Evolutionary conservation across 2,888 invertebrate genomes (phyloP).

Genomic region (Pristionchus fissidentatus): DNA sequence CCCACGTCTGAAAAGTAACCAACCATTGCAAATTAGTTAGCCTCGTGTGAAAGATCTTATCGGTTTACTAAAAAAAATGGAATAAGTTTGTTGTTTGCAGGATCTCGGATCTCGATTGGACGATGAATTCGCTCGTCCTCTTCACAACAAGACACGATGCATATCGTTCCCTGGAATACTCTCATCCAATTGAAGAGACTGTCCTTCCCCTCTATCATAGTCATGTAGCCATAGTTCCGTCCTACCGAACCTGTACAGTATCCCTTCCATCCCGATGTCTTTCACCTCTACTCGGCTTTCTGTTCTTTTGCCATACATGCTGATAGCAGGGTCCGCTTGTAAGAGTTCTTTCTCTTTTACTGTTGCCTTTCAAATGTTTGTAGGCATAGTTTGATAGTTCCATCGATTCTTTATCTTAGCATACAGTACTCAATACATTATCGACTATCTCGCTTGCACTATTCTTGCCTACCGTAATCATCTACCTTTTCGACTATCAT

Average conservation of each 20-base stretch:
- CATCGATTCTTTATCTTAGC: neutral
- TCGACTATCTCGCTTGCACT: neutral
- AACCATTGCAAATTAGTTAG: no score
- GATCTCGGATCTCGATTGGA: conserved; percentile 1
- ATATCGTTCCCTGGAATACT: conserved; percentile 8
- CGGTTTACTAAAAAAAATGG: no score
- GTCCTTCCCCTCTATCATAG: neutral
- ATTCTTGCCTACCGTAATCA: neutral
- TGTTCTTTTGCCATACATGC: neutral
- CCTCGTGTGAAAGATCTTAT: no score
- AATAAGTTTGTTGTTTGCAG: neutral
- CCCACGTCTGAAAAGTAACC: no score
- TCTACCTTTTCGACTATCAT: neutral
- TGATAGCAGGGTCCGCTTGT: neutral
- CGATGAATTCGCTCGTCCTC: neutral
- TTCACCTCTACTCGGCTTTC: neutral
- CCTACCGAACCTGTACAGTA: conserved; percentile 13
- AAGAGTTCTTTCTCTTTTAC: neutral
- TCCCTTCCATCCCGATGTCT: neutral
- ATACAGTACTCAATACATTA: neutral
- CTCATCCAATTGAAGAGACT: no score
- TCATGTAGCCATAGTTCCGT: neutral
- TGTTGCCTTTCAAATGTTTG: neutral
- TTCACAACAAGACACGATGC: neutral
- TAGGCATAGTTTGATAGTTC: no score